phyloP scores from a whole-genome alignment of 1,140 invertebrate species.

The Eriosoma lanigerum region DNA sequence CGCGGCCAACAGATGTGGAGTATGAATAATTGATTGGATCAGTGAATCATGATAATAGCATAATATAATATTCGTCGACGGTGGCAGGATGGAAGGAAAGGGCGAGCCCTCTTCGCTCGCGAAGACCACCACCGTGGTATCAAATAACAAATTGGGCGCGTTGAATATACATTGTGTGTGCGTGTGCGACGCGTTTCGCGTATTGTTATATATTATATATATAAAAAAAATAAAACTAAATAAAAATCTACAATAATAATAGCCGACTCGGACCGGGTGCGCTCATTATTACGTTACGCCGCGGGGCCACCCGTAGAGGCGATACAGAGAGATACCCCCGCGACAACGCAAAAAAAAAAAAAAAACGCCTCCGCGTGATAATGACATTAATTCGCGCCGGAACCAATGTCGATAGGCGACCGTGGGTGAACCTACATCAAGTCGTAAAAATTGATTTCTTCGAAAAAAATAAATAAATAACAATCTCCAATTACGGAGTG shows the following conservation, averaged over 20 bases:
- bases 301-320: constrained; percentile 15
- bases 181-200: background rate
- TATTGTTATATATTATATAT: background rate
- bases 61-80: background rate
- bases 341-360: background rate
- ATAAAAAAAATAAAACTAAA: background rate
- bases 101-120: background rate
- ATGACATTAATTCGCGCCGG: constrained; percentile 36
- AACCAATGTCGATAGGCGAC: background rate
- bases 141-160: constrained; percentile 37
- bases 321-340: background rate
- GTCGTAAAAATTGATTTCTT: constrained; percentile 49
- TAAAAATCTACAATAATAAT: constrained; percentile 12
- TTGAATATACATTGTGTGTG: background rate
- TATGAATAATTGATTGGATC: constrained; percentile 43
- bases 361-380: constrained; percentile 34
- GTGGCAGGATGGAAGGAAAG: background rate
- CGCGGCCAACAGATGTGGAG: constrained; percentile 23
- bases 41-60: constrained; percentile 12
- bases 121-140: constrained; percentile 19
- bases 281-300: constrained; percentile 44
- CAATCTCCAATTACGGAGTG: constrained; percentile 21
- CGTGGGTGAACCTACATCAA: background rate
- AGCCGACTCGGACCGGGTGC: background rate
- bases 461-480: constrained; percentile 9